Percentiles rank a stretch among this genome's conserved stretches.
phyloP scores from a whole-genome alignment of 2,888 invertebrate species.

The Caenorhabditis angaria region DNA sequence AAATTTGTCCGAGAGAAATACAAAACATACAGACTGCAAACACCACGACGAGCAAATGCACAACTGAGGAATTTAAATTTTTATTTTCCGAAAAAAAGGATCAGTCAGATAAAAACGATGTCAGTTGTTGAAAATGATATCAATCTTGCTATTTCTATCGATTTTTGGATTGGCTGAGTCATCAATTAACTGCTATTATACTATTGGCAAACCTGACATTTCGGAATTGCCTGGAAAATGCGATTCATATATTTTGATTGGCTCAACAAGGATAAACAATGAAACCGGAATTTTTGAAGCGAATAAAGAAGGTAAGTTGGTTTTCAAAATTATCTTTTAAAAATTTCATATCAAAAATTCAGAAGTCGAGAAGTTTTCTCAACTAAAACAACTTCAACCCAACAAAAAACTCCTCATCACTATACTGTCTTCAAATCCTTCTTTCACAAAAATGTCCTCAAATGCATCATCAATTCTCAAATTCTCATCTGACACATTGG shows the following conservation, averaged over 20 bases:
- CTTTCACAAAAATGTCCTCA: conserved; percentile 17
- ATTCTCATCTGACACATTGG: conserved; percentile 19
- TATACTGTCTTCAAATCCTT: conserved; percentile 33
- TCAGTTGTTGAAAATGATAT: background rate
- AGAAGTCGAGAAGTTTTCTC: conserved; percentile 12
- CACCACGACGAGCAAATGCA: conserved; percentile 18
- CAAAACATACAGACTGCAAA: conserved; percentile 12
- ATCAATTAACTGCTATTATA: background rate
- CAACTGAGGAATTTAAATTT: no score
- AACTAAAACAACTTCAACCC: conserved; percentile 2
- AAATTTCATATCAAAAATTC: background rate
- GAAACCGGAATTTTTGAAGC: background rate
- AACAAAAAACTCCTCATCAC: conserved; percentile 41
- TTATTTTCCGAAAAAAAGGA: no score
- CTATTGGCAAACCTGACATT: background rate
- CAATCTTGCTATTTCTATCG: background rate
- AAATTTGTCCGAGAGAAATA: background rate
- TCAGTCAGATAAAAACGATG: background rate
- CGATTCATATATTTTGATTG: background rate
- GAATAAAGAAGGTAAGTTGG: background rate
- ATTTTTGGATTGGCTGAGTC: background rate
- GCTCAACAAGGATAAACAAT: background rate
- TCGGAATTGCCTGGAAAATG: background rate
- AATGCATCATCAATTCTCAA: conserved; percentile 14
- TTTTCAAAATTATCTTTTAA: background rate